Conservation (phyloP, 2,797 vertebrate genomes). For the Spinus olivaceus region DNA sequence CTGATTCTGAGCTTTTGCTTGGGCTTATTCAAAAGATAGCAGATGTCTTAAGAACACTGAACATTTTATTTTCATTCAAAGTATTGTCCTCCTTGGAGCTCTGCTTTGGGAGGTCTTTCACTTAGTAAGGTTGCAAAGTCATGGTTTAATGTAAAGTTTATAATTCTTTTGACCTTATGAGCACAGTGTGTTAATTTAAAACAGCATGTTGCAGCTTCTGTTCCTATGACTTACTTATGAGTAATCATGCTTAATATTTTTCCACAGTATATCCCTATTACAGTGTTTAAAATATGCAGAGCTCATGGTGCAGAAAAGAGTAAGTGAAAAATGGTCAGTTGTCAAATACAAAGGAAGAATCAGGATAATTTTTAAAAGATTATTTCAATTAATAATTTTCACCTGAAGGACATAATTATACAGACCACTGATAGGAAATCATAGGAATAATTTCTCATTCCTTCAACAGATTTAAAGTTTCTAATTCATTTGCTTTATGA, state of each 20-base stretch:
- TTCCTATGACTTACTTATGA: not conserved
- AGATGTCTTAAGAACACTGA: not conserved
- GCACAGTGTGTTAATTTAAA: not conserved
- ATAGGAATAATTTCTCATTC: not conserved
- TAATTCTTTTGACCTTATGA: not conserved
- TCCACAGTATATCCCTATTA: not conserved
- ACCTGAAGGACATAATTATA: not conserved
- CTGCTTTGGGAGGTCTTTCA: not conserved
- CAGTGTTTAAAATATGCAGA: not conserved
- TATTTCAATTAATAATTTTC: not conserved
- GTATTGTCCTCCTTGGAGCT: not conserved
- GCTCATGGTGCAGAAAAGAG: not conserved
- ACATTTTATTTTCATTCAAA: not conserved
- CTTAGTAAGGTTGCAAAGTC: not conserved
- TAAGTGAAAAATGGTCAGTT: not conserved
- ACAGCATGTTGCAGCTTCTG: not conserved
- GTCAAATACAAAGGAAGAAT: not conserved
- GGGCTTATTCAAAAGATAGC: not conserved
- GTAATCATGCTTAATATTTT: not conserved
- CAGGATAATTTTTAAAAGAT: not conserved
- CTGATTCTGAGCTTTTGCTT: constrained; percentile 38
- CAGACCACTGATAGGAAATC: not conserved
- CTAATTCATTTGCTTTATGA: not conserved
- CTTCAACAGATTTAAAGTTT: not conserved
- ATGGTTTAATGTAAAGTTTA: not conserved